Conservation (phyloP, 2,888 invertebrate genomes). For the Girardia tigrina region DNA sequence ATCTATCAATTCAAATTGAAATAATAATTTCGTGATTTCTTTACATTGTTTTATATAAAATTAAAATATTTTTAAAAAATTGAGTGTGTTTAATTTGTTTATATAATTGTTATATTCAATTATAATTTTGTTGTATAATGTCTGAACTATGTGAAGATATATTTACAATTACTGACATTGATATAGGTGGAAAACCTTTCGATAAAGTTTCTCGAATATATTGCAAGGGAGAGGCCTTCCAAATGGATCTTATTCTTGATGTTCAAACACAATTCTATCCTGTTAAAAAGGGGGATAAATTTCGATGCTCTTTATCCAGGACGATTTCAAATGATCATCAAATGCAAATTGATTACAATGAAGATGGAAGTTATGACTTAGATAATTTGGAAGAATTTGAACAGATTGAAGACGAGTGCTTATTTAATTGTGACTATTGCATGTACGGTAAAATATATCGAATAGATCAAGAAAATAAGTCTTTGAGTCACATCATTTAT, state of each 20-base stretch:
- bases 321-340: too few relatives aligned
- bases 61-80: too few relatives aligned
- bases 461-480: constrained; percentile 87
- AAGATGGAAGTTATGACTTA: constrained; percentile 30
- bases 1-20: too few relatives aligned
- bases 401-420: too few relatives aligned
- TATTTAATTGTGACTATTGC: constrained; percentile 97
- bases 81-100: too few relatives aligned
- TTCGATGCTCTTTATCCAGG: constrained; percentile 80
- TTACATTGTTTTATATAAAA: too few relatives aligned
- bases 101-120: too few relatives aligned
- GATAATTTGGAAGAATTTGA: constrained; percentile 61
- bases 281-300: constrained; percentile 69
- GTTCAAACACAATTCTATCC: constrained; percentile 97
- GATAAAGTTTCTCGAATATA: constrained; percentile 85
- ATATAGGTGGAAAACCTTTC: constrained; percentile 96
- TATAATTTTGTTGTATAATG: too few relatives aligned
- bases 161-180: constrained; percentile 96
- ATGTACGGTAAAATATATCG: constrained; percentile 95
- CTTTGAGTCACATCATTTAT: constrained; percentile 57
- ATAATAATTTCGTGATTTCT: too few relatives aligned
- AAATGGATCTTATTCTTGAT: constrained; percentile 96
- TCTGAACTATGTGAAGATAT: constrained; percentile 88
- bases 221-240: constrained; percentile 97
- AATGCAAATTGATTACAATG: constrained; percentile 51